Conservation (phyloP, 2,888 invertebrate genomes). For the Troglohyphantes excavatus region DNA sequence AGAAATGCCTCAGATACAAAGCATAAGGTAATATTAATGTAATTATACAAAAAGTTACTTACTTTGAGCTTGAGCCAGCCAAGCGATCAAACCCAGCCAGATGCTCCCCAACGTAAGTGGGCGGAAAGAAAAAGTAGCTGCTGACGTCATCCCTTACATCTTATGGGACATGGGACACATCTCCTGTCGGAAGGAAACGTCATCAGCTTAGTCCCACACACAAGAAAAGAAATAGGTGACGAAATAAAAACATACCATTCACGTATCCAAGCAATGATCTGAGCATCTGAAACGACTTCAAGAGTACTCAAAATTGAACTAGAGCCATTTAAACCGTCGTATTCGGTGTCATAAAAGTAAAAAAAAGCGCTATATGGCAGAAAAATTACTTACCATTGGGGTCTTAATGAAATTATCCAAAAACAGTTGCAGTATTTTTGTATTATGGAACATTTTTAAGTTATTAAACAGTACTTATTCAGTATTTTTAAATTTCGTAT, state of each 20-base stretch:
- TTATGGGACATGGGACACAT: slow-evolving; percentile 72
- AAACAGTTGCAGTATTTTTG: too few species aligned
- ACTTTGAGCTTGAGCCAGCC: slow-evolving; percentile 74
- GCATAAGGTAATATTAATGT: too few species aligned
- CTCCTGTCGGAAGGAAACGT: slow-evolving; percentile 77
- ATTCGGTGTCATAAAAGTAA: not conserved
- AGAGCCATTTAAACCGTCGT: slow-evolving; percentile 50
- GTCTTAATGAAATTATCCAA: slow-evolving; percentile 8
- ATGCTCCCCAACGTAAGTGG: slow-evolving; percentile 75
- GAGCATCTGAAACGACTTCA: slow-evolving; percentile 4
- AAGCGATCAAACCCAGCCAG: slow-evolving; percentile 64
- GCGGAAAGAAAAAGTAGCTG: slow-evolving; percentile 68
- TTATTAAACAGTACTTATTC: too few species aligned
- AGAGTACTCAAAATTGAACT: slow-evolving; percentile 19
- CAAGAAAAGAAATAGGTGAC: slow-evolving; percentile 20
- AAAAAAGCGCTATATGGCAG: not conserved
- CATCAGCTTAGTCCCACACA: slow-evolving; percentile 71
- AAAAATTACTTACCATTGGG: slow-evolving; percentile 44
- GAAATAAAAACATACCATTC: slow-evolving; percentile 64
- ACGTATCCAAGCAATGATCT: not conserved
- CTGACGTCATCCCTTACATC: slow-evolving; percentile 76
- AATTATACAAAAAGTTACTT: slow-evolving; percentile 44
- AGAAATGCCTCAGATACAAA: too few species aligned
- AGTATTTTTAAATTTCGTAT: too few species aligned
- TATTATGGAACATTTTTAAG: too few species aligned